A percentile compares a stretch with the other conserved stretches of the same genome.
phyloP scores from a whole-genome alignment of 37 sponge, comb jelly and placozoan species.

The Bolinopsis microptera region DNA sequence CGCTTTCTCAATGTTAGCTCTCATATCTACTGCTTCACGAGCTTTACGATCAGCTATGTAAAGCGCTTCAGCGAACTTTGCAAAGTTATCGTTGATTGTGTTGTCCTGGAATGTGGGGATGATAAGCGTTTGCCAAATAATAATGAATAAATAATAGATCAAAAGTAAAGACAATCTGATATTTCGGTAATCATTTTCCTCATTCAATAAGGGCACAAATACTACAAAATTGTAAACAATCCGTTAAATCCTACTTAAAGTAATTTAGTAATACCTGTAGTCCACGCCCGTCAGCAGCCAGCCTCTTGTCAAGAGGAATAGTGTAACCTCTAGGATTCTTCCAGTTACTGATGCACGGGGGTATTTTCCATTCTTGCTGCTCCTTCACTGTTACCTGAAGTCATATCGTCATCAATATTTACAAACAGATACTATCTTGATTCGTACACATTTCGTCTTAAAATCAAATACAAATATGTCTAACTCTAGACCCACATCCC shows the following conservation, averaged over 20 bases:
- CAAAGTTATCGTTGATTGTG: constrained; percentile 98
- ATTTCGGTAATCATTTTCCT: no score
- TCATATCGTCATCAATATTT: not conserved
- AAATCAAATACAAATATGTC: not conserved
- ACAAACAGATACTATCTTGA: not conserved
- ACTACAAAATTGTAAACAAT: no score
- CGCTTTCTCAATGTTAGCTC: constrained; percentile 86
- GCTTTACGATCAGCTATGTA: constrained; percentile 99
- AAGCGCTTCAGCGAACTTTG: constrained; percentile 95
- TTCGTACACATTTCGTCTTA: not conserved
- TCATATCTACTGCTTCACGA: constrained; percentile 83
- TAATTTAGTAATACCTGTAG: constrained; percentile 77
- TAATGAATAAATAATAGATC: no score
- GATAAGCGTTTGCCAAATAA: no score
- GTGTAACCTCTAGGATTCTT: constrained; percentile 97
- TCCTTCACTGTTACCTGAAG: constrained; percentile 93
- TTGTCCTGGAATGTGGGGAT: constrained; percentile 73
- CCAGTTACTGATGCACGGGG: constrained; percentile 98
- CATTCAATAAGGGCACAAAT: no score
- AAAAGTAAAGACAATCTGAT: no score
- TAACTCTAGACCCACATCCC: not conserved
- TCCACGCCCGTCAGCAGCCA: constrained; percentile 96
- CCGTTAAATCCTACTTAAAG: no score
- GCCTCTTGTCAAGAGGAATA: constrained; percentile 95
- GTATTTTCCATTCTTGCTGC: constrained; percentile 99